Evolutionary conservation across 2,113 vertebrate species (phyloP), one percentile per base, ranked within the genome.

Genomic region (Gulo gulo): DNA sequence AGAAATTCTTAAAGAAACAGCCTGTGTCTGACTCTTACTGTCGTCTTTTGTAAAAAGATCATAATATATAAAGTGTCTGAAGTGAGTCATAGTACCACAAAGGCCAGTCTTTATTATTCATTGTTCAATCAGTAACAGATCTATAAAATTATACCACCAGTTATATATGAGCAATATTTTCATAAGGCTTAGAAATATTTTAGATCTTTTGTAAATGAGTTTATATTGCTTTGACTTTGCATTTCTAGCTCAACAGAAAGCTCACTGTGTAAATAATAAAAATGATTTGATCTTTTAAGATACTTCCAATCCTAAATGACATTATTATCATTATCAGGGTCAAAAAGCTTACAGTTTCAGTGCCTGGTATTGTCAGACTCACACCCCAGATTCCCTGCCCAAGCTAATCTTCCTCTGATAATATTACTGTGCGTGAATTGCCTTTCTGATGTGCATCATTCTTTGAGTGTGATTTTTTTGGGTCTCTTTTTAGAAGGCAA

Each of bases 401-500:
- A 52, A 18, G 29, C n/a, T 71, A 80, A 73, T 91, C 71, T 47
- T 87, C 31, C 36, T 55, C 67, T 76, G 87, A 76, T 93, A 89
- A 82, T 74, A 6, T 74, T 79, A 94, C 65, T 57, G 24, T 6
- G 42, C 0, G 4, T 26, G 73, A 86, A 83, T 15, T 92, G 57
- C 74, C 65, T 93, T 93, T 90, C n/a, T 78, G 93, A 90, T 26
- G 31, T 74, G 65, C 69, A 39, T 88, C 36, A 76, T 76, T 95
- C 87, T 94, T 39, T 45, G 63, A 94, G 63, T 0, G 4, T 69
- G 82, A 86, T 79, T 73, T 96, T 96, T 79, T 18, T 39, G 82
- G 31, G 81, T 81, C 76, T 89, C 21, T 88, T 96, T 95, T 87
- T 84, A 42, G 88, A 95, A 95, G 80, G 79, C 63, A 93, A 98